Base-by-base conservation (phyloP, 1,140 invertebrate species). In the Heliconius nattereri region DNA sequence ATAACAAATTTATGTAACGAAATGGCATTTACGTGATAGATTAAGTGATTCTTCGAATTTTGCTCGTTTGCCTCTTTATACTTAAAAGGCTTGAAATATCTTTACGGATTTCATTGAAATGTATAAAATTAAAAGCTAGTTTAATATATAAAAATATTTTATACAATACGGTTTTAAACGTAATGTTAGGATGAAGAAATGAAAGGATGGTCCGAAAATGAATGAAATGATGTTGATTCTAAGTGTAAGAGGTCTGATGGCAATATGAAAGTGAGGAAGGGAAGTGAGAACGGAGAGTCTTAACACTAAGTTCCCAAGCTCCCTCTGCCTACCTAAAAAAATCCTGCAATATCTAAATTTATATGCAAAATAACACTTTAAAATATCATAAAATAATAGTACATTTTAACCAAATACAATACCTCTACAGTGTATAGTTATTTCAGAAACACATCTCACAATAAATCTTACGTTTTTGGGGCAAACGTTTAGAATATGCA, bases 1-100 rank as follows among this genome's bases (percentile, higher is more conserved):
- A 66, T 66, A 66, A 66, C 60, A 66, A 66, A 66, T 66, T 66
- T 66, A 66, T 29, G 9, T 66, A 66, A 29, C 60, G 26, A 66
- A 66, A 66, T 66, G 60, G 26, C 13, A 66, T 66, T 66, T 66
- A 66, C 60, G 60, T 66, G 60, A 66, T 29, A 66, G 11, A 66
- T 66, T 66, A 66, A 66, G 23, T 66, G 60, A 66, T 66, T 29
- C 60, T 29, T 29, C 23, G 60, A 66, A 66, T 66, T 66, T 66
- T 29, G 26, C 26, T 29, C 60, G 26, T 66, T 66, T n/a, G 23
- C 9, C 26, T 29, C 40, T 26, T 66, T 66, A 66, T 66, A 23
- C 54, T 66, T 66, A 29, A 13, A 66, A 5, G 3, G 26, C 26
- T 29, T 29, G 5, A 66, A 66, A 29, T 13, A 5, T 66, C 9